Conservation (phyloP, 2,113 vertebrate genomes). For the Pelobates fuscus region DNA sequence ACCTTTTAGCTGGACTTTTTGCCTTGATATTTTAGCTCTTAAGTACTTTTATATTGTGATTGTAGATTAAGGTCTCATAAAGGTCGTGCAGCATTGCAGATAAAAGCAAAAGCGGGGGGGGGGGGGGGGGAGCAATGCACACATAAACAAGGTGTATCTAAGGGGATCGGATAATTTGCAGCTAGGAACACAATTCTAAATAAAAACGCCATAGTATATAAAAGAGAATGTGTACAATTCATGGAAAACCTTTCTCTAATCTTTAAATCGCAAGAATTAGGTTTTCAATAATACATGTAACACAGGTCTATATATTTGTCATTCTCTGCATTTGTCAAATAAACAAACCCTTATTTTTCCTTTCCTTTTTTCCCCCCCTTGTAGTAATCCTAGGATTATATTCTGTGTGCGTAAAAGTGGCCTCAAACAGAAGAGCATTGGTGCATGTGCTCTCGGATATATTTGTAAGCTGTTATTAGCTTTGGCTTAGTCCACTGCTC, state of each 20-base stretch:
- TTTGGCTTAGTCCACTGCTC: constrained; percentile 39
- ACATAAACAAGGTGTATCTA: not conserved
- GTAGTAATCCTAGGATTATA: constrained; percentile 17
- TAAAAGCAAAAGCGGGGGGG: constrained; percentile 38
- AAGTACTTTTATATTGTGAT: constrained; percentile 46
- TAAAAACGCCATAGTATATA: no score
- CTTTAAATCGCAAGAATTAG: not conserved
- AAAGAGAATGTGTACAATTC: no score
- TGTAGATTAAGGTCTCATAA: constrained; percentile 43
- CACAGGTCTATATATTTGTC: not conserved
- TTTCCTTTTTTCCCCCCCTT: not conserved
- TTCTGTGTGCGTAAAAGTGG: constrained; percentile 18
- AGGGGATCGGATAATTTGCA: not conserved
- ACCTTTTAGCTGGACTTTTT: constrained; percentile 42
- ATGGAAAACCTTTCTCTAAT: not conserved
- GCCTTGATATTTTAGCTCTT: constrained; percentile 47
- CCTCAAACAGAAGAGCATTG: constrained; percentile 10
- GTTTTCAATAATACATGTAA: constrained; percentile 5
- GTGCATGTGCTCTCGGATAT: constrained; percentile 26
- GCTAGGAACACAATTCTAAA: not conserved
- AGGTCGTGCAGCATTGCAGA: constrained; percentile 41
- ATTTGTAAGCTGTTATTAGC: constrained; percentile 32
- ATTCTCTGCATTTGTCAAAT: not conserved
- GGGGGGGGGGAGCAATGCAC: not conserved
- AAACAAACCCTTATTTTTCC: constrained; percentile 2